Percentiles rank a stretch among this genome's conserved stretches.
These are phyloP conservation scores for Ammospiza caudacuta DNA, from an alignment of 2,113 vertebrate genomes.

Conservation along the genomic window DNA sequence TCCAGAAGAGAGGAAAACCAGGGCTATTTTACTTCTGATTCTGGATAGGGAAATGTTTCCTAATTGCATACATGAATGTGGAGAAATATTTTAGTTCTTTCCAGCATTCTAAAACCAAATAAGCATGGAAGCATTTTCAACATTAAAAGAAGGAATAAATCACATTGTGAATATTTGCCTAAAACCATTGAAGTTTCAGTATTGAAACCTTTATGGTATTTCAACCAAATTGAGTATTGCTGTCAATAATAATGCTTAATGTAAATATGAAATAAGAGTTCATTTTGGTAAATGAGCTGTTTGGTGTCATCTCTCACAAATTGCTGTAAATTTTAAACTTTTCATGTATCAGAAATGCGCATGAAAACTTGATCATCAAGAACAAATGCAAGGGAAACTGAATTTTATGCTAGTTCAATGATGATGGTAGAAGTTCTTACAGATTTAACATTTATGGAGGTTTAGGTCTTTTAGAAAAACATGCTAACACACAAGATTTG, in stretches of 20 bases:
- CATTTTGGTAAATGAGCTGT: background rate
- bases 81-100: background rate
- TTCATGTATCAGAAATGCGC: background rate
- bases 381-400: background rate
- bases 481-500: background rate
- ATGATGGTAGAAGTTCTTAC: background rate
- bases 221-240: background rate
- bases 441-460: background rate
- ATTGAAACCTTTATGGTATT: background rate
- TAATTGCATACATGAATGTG: background rate
- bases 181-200: background rate
- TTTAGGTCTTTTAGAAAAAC: background rate
- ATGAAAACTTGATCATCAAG: background rate
- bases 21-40: background rate
- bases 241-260: background rate
- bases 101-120: background rate
- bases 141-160: background rate
- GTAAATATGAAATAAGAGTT: background rate
- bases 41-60: background rate
- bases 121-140: background rate
- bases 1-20: background rate
- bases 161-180: background rate
- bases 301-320: background rate
- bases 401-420: background rate
- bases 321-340: background rate